Base-by-base conservation (phyloP, 2,113 vertebrate genomes). In the Trematocara variabile region DNA sequence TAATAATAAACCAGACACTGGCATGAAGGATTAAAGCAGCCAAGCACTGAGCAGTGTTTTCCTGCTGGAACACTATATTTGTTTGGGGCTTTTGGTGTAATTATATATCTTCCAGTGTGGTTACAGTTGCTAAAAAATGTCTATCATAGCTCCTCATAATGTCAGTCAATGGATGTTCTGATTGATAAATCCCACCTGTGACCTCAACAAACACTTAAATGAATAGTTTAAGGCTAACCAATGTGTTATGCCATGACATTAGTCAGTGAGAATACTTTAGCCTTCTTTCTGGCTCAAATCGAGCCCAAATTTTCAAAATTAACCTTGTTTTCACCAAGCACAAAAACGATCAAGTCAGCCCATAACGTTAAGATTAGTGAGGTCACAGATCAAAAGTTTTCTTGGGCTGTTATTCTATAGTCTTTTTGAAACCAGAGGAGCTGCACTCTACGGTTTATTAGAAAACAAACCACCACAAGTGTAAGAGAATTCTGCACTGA, bases 301-400 rank as follows among this genome's bases (percentile, higher is more conserved):
- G 7, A 25, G 37, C 10, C 33, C 18, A 37, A 12, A 20, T 12
- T 20, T 20, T 63, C 18, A 37, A 63, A 65, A 68, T 68, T 0
- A 39, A 68, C 34, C n/a, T 68, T 0, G 63, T 2, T 41, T 68
- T 68, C 63, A 41, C n/a, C n/a, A 14, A 68, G 34, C n/a, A 41
- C 58, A 3, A 12, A 65, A 65, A 65, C 6, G 0, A 63, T 0
- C 9, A 0, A 63, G 33, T 63, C 58, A 20, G 33, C 58, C 33
- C 2, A 20, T 37, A 37, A 63, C 0, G 6, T 0, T 37, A 37
- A 37, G 58, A 28, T 70, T 46, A 25, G 39, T 10, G 39, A 70
- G 13, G 39, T 70, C 65, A 70, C 65, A 46, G 65, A 28, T 44
- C 13, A 28, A 70, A 44, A 3, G 5, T 14, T 6, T 41, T 44